These are phyloP conservation scores for Dione juno DNA, from an alignment of 2,888 invertebrate genomes.

Conservation along the genomic window DNA sequence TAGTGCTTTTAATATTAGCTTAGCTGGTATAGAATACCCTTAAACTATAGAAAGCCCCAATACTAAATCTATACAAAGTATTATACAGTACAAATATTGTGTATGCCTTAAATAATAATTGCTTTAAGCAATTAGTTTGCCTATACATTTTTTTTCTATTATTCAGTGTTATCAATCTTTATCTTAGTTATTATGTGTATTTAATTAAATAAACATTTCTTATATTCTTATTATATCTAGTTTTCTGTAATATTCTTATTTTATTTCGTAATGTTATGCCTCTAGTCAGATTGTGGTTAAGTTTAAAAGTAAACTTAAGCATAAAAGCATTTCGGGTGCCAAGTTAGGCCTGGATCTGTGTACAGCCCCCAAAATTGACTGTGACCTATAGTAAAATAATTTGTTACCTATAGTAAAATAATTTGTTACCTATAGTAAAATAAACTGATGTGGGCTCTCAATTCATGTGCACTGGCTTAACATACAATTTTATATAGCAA, in stretches of 20 bases:
- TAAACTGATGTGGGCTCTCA: no score
- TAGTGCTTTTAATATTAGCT: slow-evolving; percentile 8
- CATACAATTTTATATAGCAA: no score
- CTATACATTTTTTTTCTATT: neutral
- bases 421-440: no score
- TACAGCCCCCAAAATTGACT: no score
- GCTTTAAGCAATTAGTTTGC: slow-evolving; percentile 9
- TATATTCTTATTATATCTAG: neutral
- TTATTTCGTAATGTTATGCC: neutral
- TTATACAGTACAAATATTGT: slow-evolving; percentile 35
- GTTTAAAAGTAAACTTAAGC: no score
- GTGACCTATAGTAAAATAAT: no score
- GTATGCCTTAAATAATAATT: slow-evolving; percentile 8
- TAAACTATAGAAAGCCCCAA: slow-evolving; percentile 32
- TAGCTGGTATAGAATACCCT: slow-evolving; percentile 24
- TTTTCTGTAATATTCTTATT: neutral
- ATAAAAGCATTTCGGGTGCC: no score
- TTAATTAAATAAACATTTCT: neutral
- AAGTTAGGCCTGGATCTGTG: no score
- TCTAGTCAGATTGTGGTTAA: neutral
- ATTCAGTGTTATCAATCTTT: no score
- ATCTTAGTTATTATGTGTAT: neutral
- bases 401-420: no score
- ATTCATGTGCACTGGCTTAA: no score
- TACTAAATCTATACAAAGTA: slow-evolving; percentile 29